Base-by-base conservation (phyloP, 2,797 vertebrate species). In the Halcyon badia region DNA sequence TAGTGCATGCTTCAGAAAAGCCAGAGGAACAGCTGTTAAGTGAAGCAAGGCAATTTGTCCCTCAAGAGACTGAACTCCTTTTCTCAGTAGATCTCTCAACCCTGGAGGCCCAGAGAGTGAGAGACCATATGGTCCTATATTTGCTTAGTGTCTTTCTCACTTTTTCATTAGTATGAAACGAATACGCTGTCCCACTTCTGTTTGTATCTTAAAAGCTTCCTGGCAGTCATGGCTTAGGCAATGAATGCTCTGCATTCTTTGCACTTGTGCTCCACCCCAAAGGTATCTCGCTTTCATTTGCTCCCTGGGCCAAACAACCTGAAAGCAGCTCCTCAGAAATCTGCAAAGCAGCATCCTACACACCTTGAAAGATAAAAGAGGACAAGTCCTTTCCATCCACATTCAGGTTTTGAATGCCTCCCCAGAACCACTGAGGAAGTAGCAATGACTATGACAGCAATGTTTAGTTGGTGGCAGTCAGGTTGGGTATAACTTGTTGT, bases 231-330 rank as follows among this genome's bases (percentile, higher is more conserved):
- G 42, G 9, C 10, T 95, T 72, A 72, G 30, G 24, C 11, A 52
- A 14, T 0, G 0, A 57, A 14, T 0, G 0, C 2, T 33, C 15
- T 64, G 24, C 24, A 54, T 56, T 90, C 14, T 25, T 65, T 73
- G 46, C 2, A 3, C 12, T 30, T 7, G 1, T 49, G 16, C 10
- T 48, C 30, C 30, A 58, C 66, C 18, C 22, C 20, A 37, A 13
- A 39, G 17, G n/a, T 68, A 60, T 5, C 10, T 41, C 78, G 6
- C 12, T 68, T 60, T 46, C 62, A 2, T 30, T 60, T 3, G 0
- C 14, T 83, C 17, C 17, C 37, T 46, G 28, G 22, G 21, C 10
- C 33, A 31, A 80, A 7, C 35, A 90, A 73, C 22, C 10, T 49
- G 39, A 30, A 5, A 77, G 22, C 6, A 61, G 5, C 14, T 70